Evolutionary conservation across 2,113 vertebrate species (phyloP), one percentile per base, ranked within the genome.

Genomic region (Amblyornis subalaris): DNA sequence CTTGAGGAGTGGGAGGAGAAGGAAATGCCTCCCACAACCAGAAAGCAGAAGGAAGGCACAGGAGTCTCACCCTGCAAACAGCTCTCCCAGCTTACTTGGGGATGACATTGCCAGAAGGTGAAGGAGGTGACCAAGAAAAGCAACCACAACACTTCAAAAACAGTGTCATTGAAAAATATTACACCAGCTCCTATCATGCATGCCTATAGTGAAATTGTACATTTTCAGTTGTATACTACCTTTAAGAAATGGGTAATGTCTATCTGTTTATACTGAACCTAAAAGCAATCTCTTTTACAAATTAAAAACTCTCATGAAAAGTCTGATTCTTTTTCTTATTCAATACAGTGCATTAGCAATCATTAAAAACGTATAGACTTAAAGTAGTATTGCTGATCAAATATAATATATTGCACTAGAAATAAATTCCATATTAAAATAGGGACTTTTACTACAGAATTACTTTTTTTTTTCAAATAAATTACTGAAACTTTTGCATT

Each of bases 401-500:
- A 98, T 97, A 97, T 89, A 95, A 97, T 94, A 75, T 88, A 97
- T 95, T 93, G 95, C 95, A 96, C 98, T 97, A 96, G 94, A 97
- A 97, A 98, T 95, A 97, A 98, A 98, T 97, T 97, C 89, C 96
- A 94, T 95, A 97, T 97, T 98, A 97, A 98, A 98, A 97, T 93
- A 85, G 85, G 78, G 91, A 96, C 93, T 97, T 97, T 95, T 60
- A 90, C 85, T 77, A 96, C 94, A 97, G 97, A 98, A 97, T 97
- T 98, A 97, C 67, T 66, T 96, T 97, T 90, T 88, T 88, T 96
- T 97, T 93, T 57, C 94, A 96, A 97, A 98, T 97, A 97, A 96
- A 98, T 98, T 98, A 98, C 96, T 92, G 77, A 98, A 98, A 98
- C 97, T 98, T 98, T 97, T 97, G 96, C 98, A 97, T 96, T 97